These are phyloP conservation scores for Hippopotamus amphibius DNA, from an alignment of 2,113 vertebrate genomes.

Conservation along the genomic window DNA sequence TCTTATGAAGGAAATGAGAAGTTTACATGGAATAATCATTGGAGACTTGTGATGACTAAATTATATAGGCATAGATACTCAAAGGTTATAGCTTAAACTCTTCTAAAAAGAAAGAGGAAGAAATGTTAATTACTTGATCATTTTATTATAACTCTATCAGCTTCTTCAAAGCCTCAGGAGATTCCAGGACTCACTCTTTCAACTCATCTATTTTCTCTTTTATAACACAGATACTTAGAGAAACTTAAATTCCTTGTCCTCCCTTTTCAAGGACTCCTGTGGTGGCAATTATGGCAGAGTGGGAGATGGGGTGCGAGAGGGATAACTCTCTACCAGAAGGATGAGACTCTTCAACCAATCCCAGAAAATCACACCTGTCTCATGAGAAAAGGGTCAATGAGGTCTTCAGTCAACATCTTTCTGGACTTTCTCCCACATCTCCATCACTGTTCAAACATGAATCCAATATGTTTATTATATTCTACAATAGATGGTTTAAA, in stretches of 20 bases:
- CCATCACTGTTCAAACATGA: slow-evolving; percentile 17
- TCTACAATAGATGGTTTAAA: slow-evolving; percentile 47
- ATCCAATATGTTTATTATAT: slow-evolving; percentile 67
- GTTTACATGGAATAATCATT: not conserved
- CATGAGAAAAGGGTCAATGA: slow-evolving; percentile 49
- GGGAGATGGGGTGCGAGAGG: not conserved
- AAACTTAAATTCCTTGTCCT: not conserved
- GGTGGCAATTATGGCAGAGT: not conserved
- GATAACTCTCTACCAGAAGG: not conserved
- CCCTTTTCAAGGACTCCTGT: not conserved
- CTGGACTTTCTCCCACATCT: slow-evolving; percentile 6
- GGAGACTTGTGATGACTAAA: not conserved
- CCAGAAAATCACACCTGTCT: slow-evolving; percentile 34
- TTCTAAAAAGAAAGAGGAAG: slow-evolving; percentile 25
- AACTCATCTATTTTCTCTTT: not conserved
- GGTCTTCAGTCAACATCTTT: slow-evolving; percentile 7
- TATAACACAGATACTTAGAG: not conserved
- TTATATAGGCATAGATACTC: not conserved
- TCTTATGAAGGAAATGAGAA: not conserved
- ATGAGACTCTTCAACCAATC: not conserved
- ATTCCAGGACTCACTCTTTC: not conserved
- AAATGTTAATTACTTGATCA: not conserved
- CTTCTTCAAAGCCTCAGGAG: not conserved
- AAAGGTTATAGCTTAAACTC: not conserved
- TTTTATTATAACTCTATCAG: not conserved